Percentiles rank a stretch among this genome's conserved stretches.
phyloP scores from a whole-genome alignment of 2,888 invertebrate species.

The Timema cristinae region DNA sequence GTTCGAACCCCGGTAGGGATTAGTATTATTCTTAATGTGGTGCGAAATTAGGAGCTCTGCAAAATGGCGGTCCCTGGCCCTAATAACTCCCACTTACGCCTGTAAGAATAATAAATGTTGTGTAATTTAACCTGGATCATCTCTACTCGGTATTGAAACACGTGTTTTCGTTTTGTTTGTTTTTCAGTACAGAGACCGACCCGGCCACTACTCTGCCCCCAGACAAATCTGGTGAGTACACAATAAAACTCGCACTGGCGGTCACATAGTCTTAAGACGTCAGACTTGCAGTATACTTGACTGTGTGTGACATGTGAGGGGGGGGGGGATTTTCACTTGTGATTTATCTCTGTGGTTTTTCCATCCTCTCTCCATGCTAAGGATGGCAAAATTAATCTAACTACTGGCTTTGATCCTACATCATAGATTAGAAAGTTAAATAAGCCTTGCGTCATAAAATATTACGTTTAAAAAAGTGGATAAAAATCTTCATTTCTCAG shows the following conservation, averaged over 20 bases:
- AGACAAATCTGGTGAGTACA: constrained; percentile 24
- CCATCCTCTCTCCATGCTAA: background rate
- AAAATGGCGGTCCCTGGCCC: no score
- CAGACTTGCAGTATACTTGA: background rate
- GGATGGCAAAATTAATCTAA: background rate
- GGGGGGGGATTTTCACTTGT: background rate
- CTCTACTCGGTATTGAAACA: background rate
- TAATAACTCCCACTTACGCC: no score
- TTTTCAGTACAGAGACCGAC: constrained; percentile 21
- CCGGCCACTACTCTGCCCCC: constrained; percentile 21
- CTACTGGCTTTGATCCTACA: no score
- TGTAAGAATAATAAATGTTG: background rate
- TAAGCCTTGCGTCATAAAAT: no score
- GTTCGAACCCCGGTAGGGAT: no score
- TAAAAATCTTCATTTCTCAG: no score
- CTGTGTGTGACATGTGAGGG: background rate
- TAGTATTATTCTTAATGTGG: background rate
- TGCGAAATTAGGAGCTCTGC: background rate
- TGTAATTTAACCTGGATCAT: background rate
- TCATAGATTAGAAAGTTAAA: no score
- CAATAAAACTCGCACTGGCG: no score
- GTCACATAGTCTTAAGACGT: no score
- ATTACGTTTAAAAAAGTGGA: no score
- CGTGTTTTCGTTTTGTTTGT: constrained; percentile 2
- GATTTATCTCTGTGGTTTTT: background rate